Conservation (phyloP, 2,113 vertebrate species). For the Crotalus helleri region DNA sequence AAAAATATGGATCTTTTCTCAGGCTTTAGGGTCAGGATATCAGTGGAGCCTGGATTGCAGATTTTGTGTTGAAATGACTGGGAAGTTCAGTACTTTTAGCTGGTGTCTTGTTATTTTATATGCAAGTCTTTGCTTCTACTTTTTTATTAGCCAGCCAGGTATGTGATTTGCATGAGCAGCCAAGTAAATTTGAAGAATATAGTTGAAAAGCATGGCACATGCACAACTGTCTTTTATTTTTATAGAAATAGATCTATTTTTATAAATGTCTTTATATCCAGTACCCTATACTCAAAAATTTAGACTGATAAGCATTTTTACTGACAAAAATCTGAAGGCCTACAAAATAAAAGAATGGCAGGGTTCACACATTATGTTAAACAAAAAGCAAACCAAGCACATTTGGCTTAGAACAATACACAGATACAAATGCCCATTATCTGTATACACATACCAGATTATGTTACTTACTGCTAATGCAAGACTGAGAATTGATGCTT, state of each 20-base stretch:
- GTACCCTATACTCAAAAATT: not conserved
- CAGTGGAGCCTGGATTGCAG: not conserved
- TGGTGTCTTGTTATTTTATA: not conserved
- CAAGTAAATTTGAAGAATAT: not conserved
- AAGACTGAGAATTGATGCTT: slow-evolving; percentile 90
- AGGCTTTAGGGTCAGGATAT: not conserved
- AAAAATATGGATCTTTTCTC: too few relatives aligned
- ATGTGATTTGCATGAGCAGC: not conserved
- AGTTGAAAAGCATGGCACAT: not conserved
- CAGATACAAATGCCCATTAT: not conserved
- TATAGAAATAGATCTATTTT: not conserved
- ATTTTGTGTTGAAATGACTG: not conserved
- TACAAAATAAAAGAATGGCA: not conserved
- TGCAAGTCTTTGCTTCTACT: not conserved
- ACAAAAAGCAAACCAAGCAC: not conserved
- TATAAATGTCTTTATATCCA: not conserved
- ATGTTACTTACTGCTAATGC: slow-evolving; percentile 84
- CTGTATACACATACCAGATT: not conserved
- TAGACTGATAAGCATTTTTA: not conserved
- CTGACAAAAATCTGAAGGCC: not conserved
- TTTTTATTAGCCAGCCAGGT: not conserved
- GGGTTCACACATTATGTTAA: not conserved
- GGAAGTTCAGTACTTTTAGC: not conserved
- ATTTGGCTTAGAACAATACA: not conserved
- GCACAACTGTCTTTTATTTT: not conserved